Evolutionary conservation across 2,113 vertebrate genomes (phyloP).

Genomic region (Python bivittatus): DNA sequence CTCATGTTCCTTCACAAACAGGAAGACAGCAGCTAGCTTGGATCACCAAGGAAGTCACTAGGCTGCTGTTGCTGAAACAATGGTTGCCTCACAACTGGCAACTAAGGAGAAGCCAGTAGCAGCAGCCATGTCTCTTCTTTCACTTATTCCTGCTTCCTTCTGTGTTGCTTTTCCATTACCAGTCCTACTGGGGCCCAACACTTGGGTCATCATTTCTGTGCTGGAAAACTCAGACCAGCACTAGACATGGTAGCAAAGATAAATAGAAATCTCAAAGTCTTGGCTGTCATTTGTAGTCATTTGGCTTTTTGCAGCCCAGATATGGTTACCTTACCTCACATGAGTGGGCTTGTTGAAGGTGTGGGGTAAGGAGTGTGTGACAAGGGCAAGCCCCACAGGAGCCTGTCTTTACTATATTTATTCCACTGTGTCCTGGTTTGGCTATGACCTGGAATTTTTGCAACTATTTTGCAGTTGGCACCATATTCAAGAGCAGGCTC

Average conservation of each 20-base stretch:
- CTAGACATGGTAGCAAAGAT: not conserved
- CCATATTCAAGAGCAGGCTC: not conserved
- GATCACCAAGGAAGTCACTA: not conserved
- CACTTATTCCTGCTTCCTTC: not conserved
- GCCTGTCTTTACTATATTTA: not conserved
- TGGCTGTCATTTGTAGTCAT: not conserved
- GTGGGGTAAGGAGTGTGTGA: not conserved
- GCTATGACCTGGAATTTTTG: not conserved
- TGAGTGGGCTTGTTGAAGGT: too few relatives aligned
- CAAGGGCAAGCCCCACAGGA: not conserved
- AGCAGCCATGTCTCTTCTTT: not conserved
- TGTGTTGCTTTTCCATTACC: not conserved
- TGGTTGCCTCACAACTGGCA: not conserved
- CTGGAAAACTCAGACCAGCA: not conserved
- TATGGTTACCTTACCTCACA: not conserved
- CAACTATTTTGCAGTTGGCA: not conserved
- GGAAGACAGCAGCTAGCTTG: too few relatives aligned
- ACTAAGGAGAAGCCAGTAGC: not conserved
- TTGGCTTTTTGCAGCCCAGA: not conserved
- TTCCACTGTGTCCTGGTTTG: not conserved
- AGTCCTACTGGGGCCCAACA: not conserved
- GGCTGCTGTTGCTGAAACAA: too few relatives aligned
- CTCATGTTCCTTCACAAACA: too few relatives aligned
- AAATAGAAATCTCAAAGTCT: not conserved
- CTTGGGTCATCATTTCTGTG: not conserved